phyloP scores from a whole-genome alignment of 2,797 vertebrate species.

The Capromys pilorides region DNA sequence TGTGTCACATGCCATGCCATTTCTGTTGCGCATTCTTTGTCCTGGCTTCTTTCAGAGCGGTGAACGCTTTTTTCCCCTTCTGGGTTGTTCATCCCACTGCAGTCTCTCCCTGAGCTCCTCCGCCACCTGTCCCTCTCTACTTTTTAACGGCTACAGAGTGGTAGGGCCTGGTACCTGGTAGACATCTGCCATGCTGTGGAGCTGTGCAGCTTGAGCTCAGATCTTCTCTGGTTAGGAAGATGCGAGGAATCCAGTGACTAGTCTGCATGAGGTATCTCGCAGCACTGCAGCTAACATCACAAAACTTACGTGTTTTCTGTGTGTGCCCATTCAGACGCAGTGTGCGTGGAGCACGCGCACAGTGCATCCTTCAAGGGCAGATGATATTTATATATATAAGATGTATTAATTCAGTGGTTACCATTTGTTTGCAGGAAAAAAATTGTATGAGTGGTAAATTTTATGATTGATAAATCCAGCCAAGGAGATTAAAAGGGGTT shows the following conservation, averaged over 20 bases:
- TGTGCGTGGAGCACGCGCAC: background rate
- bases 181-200: constrained; percentile 70
- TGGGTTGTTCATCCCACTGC: constrained; percentile 33
- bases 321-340: background rate
- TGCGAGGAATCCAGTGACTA: constrained; percentile 37
- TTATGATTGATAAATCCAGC: constrained; percentile 85
- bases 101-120: constrained; percentile 33
- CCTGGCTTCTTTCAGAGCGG: constrained; percentile 75
- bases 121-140: background rate
- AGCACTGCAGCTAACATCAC: constrained; percentile 65
- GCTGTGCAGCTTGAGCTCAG: constrained; percentile 61
- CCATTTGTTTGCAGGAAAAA: constrained; percentile 87
- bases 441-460: constrained; percentile 88
- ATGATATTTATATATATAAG: constrained; percentile 62
- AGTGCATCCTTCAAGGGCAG: constrained; percentile 70
- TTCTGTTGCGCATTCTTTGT: constrained; percentile 83
- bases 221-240: constrained; percentile 31
- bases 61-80: background rate
- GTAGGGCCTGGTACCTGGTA: constrained; percentile 50
- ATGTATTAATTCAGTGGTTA: constrained; percentile 85
- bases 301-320: constrained; percentile 24
- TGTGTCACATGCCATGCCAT: constrained; percentile 73
- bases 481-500: constrained; percentile 86
- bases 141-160: constrained; percentile 27
- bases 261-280: constrained; percentile 65